Base-by-base conservation (phyloP, 2,888 invertebrate species). In the Hoplodrina ambigua region DNA sequence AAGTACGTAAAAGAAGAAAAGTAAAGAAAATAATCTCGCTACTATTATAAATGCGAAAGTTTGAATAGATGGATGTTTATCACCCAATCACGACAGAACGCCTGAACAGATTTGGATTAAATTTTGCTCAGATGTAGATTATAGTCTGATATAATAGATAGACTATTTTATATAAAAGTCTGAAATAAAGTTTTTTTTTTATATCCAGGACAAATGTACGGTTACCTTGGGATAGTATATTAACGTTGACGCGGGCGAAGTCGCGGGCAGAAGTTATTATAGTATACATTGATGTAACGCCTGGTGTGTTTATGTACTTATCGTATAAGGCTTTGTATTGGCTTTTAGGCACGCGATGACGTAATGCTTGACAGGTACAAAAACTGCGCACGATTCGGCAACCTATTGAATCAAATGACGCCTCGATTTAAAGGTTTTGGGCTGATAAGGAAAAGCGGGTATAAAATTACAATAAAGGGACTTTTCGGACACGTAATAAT, bases 311-410 rank as follows among this genome's bases (percentile, higher is more conserved):
- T 49, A 13, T 63, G 13, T 58, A 60, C 19, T 44, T 60, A 64
- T 54, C 56, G 8, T 33, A 30, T 66, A 69, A 57, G 63, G 41
- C 50, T 37, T 53, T 49, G 54, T 70, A 37, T 55, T 55, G 53
- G 30, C 33, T 67, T 53, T 69, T 54, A 56, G 50, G 30, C 54
- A 57, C 52, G 25, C 10, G 64, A 54, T 78, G 78, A 78, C 79
- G 78, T 70, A 70, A 78, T 58, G 1, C 15, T 37, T 53, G 41
- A 11, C 67, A 70, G 70, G 17, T 53, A 69, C 44, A 74, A 70
- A 78, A 61, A 68, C 49, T 64, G 52, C 61, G 33, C 59, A 70
- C 13, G 57, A 58, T 61, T 74, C 60, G 33, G 54, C 55, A 55
- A 62, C 25, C 61, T 30, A 66, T 62, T 20, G 17, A 54, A 49